Conservation (phyloP, 2,113 vertebrate genomes). For the Xyrauchen texanus region DNA sequence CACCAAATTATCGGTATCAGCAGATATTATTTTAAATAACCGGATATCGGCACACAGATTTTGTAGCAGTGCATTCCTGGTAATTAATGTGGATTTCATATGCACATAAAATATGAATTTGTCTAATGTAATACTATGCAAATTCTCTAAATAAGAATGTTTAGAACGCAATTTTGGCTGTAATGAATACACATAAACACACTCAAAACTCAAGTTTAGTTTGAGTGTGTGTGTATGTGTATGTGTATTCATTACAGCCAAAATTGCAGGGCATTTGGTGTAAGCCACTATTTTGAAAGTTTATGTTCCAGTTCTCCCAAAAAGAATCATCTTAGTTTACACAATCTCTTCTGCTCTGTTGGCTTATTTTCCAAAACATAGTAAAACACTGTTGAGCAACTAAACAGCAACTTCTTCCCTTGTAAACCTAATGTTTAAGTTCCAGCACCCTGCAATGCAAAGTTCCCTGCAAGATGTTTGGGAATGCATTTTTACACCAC, state of each 20-base stretch:
- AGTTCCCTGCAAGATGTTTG: conserved; percentile 41
- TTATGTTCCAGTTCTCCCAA: neutral
- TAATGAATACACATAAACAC: too few species aligned
- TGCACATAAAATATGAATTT: too few species aligned
- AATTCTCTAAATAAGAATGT: too few species aligned
- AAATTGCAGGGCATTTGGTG: neutral
- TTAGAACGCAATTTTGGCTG: too few species aligned
- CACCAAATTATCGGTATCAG: too few species aligned
- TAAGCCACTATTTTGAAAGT: conserved; percentile 30
- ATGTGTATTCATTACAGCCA: neutral
- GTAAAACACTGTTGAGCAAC: neutral
- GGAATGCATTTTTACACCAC: conserved; percentile 55
- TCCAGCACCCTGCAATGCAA: neutral
- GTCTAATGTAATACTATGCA: too few species aligned
- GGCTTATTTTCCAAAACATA: conserved; percentile 7
- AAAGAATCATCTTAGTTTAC: neutral
- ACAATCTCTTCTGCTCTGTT: neutral
- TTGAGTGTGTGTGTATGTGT: neutral
- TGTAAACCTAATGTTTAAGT: conserved; percentile 41
- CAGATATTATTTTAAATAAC: too few species aligned
- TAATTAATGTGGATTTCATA: too few species aligned
- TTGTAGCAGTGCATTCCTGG: too few species aligned
- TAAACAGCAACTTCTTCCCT: neutral
- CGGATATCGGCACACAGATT: too few species aligned
- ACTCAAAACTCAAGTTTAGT: neutral